Evolutionary conservation across 2,888 invertebrate genomes (phyloP), one percentile per base, ranked within the genome.

Genomic region (Pristionchus entomophagus): DNA sequence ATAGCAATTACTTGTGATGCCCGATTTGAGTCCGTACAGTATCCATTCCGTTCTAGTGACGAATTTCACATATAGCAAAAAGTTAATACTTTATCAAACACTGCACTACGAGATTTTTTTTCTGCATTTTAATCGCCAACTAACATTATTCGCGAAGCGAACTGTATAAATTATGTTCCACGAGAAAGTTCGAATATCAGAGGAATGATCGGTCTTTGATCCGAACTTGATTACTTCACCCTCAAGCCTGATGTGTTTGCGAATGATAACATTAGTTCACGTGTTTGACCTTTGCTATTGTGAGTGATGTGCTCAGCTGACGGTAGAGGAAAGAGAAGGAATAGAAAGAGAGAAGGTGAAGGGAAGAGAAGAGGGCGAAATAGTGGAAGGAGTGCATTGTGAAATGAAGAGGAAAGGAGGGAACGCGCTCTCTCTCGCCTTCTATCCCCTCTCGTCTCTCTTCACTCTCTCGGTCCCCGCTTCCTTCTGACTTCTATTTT

Each of bases 321-420:
- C 22, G 69, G 32, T 12, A 65, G 65, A 65, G 65, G 22, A 17
- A 10, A n/a, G 35, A 29, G 69, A 69, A 69, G 5, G 69, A 38
- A 32, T 32, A 35, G 65, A 65, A n/a, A 35, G 65, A 32, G 29
- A 12, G n/a, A 32, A 59, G 8, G 32, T 8, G n/a, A n/a, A 69
- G 41, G n/a, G 41, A 69, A 69, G 69, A n/a, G 69, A 32, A 38
- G 38, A 22, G n/a, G 38, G 41, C 17, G 69, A 69, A 38, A 69
- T 69, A 22, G 69, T 19, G 38, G 35, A 35, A 65, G 65, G 69
- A 69, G 69, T 69, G 69, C 69, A 69, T 69, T 69, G 69, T 69
- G 69, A 69, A 69, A 69, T 69, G 69, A 69, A 69, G 69, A 69
- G 69, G 69, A 22, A 38, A n/a, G 19, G 19, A 19, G 38, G 6